Conservation (phyloP, 64 coral and sea anemone genomes). For the Anthopleura sola region DNA sequence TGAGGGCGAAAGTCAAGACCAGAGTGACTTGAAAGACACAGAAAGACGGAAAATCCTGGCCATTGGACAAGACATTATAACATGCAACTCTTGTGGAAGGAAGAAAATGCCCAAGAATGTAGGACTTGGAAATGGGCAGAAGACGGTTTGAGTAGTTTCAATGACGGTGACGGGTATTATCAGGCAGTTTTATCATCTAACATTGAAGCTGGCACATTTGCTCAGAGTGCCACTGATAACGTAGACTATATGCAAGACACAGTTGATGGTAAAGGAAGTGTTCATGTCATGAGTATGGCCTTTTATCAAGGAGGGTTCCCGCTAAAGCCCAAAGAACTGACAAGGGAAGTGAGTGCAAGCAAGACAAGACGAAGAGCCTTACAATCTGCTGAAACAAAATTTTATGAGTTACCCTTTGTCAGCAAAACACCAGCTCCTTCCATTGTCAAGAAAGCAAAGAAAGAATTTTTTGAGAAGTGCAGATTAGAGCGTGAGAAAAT, state of each 20-base stretch:
- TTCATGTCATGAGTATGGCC: not conserved
- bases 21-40: not conserved
- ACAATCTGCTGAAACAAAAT: not conserved
- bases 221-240: not conserved
- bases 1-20: not conserved
- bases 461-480: not conserved
- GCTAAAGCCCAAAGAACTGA: not conserved
- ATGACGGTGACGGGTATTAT: not conserved
- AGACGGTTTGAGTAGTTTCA: not conserved
- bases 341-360: not conserved
- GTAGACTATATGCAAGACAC: not conserved
- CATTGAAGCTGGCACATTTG: not conserved
- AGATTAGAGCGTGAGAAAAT: not conserved
- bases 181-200: not conserved
- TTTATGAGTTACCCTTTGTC: not conserved
- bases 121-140: not conserved
- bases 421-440: slow-evolving; percentile 11
- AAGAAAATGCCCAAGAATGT: slow-evolving; percentile 20
- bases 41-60: not conserved
- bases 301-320: slow-evolving; percentile 11
- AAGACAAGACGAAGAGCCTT: slow-evolving; percentile 7
- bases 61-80: not conserved
- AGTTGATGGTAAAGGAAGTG: not conserved
- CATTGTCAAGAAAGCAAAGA: not conserved
- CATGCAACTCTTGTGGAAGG: not conserved